Conservation (phyloP, 2,888 invertebrate species). For the Xanthorhoe spadicearia region DNA sequence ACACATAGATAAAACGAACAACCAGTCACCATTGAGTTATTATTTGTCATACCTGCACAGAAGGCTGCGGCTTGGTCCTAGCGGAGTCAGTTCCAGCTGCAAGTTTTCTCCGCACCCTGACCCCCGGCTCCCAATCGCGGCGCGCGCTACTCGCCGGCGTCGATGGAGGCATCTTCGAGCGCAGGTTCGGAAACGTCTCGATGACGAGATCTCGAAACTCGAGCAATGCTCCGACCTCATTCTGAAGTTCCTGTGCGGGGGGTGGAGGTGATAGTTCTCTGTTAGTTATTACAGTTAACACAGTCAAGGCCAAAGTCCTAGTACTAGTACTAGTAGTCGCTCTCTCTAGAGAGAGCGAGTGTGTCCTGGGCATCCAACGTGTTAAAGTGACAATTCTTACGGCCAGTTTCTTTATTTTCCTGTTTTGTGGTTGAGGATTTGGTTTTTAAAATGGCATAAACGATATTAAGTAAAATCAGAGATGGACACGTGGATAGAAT, state of each 20-base stretch:
- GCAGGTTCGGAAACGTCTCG: slow-evolving; percentile 96
- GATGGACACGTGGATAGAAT: no score
- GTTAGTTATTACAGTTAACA: slow-evolving; percentile 5
- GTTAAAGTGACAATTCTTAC: no score
- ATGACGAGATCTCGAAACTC: slow-evolving; percentile 97
- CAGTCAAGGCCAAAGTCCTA: no score
- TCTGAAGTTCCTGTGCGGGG: slow-evolving; percentile 90
- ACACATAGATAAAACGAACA: neutral
- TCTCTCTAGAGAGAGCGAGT: no score
- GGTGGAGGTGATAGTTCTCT: slow-evolving; percentile 8
- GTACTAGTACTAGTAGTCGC: no score
- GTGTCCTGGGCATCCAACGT: no score
- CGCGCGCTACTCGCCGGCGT: slow-evolving; percentile 79
- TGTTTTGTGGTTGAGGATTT: no score
- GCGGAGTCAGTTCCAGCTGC: slow-evolving; percentile 76
- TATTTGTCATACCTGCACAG: slow-evolving; percentile 73
- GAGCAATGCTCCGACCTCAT: slow-evolving; percentile 95
- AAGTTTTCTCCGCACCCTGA: slow-evolving; percentile 88
- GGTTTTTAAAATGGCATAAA: no score
- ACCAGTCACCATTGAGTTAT: neutral
- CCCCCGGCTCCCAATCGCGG: slow-evolving; percentile 93
- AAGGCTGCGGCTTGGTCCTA: slow-evolving; percentile 86
- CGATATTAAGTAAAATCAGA: no score
- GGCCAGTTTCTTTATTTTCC: no score
- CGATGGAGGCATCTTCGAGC: slow-evolving; percentile 92